These are phyloP conservation scores for Eremophila alpestris DNA, from an alignment of 2,797 vertebrate genomes.

Conservation along the genomic window DNA sequence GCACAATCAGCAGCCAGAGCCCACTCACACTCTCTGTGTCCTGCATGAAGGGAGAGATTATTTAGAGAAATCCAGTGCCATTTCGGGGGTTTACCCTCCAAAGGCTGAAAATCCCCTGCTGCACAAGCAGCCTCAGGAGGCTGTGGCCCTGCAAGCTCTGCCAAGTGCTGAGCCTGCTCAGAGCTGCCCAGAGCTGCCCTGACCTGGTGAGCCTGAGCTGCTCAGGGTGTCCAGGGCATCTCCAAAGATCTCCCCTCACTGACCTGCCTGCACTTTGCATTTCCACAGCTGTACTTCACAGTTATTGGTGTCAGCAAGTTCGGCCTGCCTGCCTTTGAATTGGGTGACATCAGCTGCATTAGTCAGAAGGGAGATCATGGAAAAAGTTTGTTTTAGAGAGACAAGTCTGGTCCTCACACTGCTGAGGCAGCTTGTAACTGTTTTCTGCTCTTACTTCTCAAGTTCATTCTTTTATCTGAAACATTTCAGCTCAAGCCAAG, in stretches of 20 bases:
- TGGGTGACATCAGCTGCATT: constrained; percentile 61
- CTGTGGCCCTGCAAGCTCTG: not conserved
- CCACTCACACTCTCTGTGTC: not conserved
- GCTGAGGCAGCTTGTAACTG: constrained; percentile 7
- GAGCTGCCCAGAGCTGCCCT: not conserved
- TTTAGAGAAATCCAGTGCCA: not conserved
- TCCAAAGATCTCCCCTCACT: not conserved
- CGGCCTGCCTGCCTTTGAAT: not conserved
- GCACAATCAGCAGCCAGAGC: not conserved
- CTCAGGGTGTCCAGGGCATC: not conserved
- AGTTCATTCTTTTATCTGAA: not conserved
- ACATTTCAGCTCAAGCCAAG: not conserved
- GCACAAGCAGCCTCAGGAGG: not conserved
- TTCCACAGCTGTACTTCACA: not conserved
- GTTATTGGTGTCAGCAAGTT: constrained; percentile 22
- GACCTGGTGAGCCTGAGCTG: not conserved
- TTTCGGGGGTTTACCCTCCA: not conserved
- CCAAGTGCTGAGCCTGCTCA: not conserved
- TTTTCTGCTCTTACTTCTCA: constrained; percentile 29
- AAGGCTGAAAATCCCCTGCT: not conserved
- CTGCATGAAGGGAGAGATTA: not conserved
- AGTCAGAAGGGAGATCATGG: constrained; percentile 66
- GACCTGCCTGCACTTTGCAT: not conserved
- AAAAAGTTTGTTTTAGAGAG: constrained; percentile 24
- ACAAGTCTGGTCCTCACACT: constrained; percentile 42